Evolutionary conservation across 2,888 invertebrate genomes (phyloP), one percentile per base, ranked within the genome.

Genomic region (Cephus runcator): DNA sequence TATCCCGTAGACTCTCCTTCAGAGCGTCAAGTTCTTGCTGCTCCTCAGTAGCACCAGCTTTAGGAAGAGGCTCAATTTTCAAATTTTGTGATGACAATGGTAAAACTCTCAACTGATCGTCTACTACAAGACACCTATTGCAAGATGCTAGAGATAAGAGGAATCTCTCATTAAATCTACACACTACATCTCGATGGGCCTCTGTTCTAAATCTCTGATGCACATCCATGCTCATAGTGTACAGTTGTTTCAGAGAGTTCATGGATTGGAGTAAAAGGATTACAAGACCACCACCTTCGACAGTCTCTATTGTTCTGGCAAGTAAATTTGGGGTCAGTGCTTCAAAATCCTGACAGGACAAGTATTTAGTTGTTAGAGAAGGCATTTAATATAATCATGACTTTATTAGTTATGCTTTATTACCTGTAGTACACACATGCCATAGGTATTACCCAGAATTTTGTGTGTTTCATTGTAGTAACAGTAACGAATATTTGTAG

Each of bases 391-490:
- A 23, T 31, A 34, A 69, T 35, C 34, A 6, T 35, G 15, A 69
- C 78, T 75, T 23, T 56, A 81, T 69, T 83, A 15, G 2, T 56
- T 56, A 23, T 9, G 56, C 15, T 9, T 23, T 56, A 56, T 56
- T 90, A 96, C 96, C 94, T 98, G 98, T 80, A 99, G 92, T 69
- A 99, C 96, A 93, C 98, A 98, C 92, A 98, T 97, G 76, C 98
- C 98, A 92, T 96, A 99, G 0, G 99, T 99, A 88, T 98, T 98
- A 78, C 99, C 99, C 0, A 99, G 94, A 91, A 99, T 98, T 85
- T 98, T 97, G 91, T 99, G 98, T 0, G 99, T 99, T 91, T 99
- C 99, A 0, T 96, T 95, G 91, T 99, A 99, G 92, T 99, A 99
- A 88, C 99, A 96, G 83, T 98, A 99, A 81, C 99, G 95, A 86